Evolutionary conservation across 2,888 invertebrate genomes (phyloP), one percentile per base, ranked within the genome.

Genomic region (Cantharis lateralis): DNA sequence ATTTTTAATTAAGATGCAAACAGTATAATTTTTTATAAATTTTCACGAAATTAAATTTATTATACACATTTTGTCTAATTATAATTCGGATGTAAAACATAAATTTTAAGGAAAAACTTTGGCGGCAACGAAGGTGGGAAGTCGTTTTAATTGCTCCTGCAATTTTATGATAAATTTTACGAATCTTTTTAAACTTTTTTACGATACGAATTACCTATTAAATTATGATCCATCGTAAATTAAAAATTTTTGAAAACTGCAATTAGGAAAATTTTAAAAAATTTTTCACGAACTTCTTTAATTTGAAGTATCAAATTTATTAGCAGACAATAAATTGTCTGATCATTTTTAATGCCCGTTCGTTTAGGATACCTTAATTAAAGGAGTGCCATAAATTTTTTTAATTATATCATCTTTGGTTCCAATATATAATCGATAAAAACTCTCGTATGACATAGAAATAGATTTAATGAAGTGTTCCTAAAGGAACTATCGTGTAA

Each of bases 331-430:
- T 32, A 72, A 64, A 66, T 18, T 62, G 20, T 64, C 48, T 11
- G 28, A 74, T 28, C 69, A 68, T 62, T 48, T 48, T 71, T 75
- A 68, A 71, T 72, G 63, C 69, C 63, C 63, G 62, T 70, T 48
- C 48, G 9, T 48, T 71, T 61, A 71, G 64, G 71, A 74, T 70
- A 72, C 70, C 74, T 74, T 78, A 78, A 80, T 78, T 78, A 75
- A 78, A 71, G 66, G 26, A 70, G 71, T 64, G 71, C 74, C 75
- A 77, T 78, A 78, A 80, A 78, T 75, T 69, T 71, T 48, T 69
- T 80, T 78, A 74, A 78, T 80, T 78, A 80, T 73, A 80, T 73
- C 69, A 64, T 68, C 70, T 70, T 20, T 74, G 68, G 62, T 62
- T 24, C 62, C 70, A 73, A 72, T 78, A 75, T 75, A 75, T 71